These are phyloP conservation scores for Archilochus colubris DNA, from an alignment of 2,113 vertebrate genomes.

Conservation along the genomic window DNA sequence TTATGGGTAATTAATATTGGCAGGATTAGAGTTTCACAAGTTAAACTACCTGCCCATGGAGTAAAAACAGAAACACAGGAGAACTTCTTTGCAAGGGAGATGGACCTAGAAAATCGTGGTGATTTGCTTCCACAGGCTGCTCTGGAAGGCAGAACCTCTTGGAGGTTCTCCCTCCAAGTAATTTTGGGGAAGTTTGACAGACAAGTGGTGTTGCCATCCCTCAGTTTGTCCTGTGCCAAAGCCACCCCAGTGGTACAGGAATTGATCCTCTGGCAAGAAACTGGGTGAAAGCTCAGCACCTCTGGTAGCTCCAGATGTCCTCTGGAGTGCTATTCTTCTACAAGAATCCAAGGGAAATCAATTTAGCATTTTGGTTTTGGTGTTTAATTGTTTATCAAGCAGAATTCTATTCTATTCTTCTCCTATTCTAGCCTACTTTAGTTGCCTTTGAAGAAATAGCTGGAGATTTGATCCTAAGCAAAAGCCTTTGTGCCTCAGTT, in stretches of 20 bases:
- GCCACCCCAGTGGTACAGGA: background rate
- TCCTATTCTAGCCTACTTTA: background rate
- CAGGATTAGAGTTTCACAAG: constrained; percentile 14
- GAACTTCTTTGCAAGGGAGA: background rate
- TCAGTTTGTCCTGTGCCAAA: background rate
- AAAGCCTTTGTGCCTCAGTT: background rate
- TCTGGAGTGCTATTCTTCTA: background rate
- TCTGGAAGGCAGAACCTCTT: background rate
- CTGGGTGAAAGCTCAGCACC: background rate
- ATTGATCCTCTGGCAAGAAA: background rate
- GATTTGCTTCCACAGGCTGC: background rate
- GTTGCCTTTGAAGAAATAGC: background rate
- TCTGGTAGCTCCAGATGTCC: background rate
- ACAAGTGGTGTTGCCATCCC: background rate
- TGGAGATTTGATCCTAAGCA: background rate
- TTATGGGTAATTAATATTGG: constrained; percentile 43
- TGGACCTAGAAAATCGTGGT: fast-evolving
- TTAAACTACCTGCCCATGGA: background rate
- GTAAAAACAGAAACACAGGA: background rate
- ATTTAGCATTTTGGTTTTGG: background rate
- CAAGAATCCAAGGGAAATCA: background rate
- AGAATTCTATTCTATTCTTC: background rate
- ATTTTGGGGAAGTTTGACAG: background rate
- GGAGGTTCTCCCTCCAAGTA: background rate
- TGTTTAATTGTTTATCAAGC: background rate